phyloP scores from a whole-genome alignment of 2,888 invertebrate species.

The Listrodromus nycthemerus region DNA sequence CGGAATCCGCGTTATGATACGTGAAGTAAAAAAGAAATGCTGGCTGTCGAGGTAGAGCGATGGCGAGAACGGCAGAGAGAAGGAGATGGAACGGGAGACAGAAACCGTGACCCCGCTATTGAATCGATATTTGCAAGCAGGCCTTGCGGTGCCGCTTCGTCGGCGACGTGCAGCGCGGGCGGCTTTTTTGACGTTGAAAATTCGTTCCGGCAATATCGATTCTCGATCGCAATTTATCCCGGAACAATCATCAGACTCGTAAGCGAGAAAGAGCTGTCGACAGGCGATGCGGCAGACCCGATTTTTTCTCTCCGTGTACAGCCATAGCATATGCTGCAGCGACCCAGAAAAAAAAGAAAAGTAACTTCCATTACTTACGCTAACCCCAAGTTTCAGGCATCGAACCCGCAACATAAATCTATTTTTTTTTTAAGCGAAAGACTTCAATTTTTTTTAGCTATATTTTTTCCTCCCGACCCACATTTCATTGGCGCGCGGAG shows the following conservation, averaged over 20 bases:
- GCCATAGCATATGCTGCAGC: not conserved
- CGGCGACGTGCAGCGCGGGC: not conserved
- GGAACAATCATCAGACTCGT: not conserved
- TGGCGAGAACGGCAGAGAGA: constrained; percentile 20
- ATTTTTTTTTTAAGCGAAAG: not conserved
- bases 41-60: constrained; percentile 20
- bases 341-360: not conserved
- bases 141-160: constrained; percentile 28
- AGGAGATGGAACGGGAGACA: constrained; percentile 30
- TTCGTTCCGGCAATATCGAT: constrained; percentile 44
- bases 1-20: constrained; percentile 21
- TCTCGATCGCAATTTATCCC: constrained; percentile 23
- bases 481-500: constrained; percentile 26
- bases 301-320: not conserved
- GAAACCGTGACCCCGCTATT: constrained; percentile 55
- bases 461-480: constrained; percentile 27
- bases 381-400: not conserved
- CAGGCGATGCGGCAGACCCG: not conserved
- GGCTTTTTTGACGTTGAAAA: constrained; percentile 20
- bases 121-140: constrained; percentile 62
- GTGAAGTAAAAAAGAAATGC: constrained; percentile 3
- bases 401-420: not conserved
- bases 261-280: not conserved
- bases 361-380: not conserved
- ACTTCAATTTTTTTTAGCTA: not conserved